Percentiles rank a stretch among this genome's conserved stretches.
phyloP scores from a whole-genome alignment of 37 sponge, comb jelly and placozoan genomes.

The Agelas oroides region DNA sequence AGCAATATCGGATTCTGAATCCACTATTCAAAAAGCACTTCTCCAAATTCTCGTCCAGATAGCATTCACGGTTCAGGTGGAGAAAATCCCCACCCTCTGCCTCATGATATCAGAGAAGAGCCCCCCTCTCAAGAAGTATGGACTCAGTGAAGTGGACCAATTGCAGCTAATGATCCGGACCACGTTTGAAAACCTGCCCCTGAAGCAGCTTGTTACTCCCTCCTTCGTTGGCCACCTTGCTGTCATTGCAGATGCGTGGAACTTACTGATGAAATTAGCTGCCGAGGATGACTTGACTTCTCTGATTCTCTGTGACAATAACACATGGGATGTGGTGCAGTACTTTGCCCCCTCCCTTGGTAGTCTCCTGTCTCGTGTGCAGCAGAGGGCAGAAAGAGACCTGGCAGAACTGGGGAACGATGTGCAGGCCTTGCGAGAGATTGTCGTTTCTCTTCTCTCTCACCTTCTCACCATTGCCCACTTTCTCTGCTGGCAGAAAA shows the following conservation, averaged over 20 bases:
- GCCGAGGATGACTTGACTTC: neutral
- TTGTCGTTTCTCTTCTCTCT: conserved; percentile 35
- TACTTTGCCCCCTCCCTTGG: conserved; percentile 38
- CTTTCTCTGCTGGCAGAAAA: conserved; percentile 45
- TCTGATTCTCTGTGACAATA: conserved; percentile 28
- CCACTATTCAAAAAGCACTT: conserved; percentile 18
- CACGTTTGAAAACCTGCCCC: conserved; percentile 28
- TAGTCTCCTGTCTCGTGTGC: conserved; percentile 29
- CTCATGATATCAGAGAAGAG: conserved; percentile 35
- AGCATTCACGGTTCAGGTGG: conserved; percentile 32
- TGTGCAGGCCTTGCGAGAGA: conserved; percentile 32
- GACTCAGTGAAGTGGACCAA: conserved; percentile 16
- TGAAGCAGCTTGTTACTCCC: conserved; percentile 20
- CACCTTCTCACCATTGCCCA: conserved; percentile 41
- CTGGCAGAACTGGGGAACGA: neutral
- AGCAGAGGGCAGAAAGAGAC: conserved; percentile 6
- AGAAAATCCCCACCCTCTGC: conserved; percentile 28
- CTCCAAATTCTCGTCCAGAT: conserved; percentile 42
- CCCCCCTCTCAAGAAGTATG: conserved; percentile 15
- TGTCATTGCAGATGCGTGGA: conserved; percentile 52
- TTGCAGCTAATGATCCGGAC: conserved; percentile 32
- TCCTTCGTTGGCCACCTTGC: conserved; percentile 42
- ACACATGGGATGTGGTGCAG: conserved; percentile 52
- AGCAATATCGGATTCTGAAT: neutral
- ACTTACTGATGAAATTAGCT: conserved; percentile 14